phyloP scores from a whole-genome alignment of 2,797 vertebrate genomes.

The Myoxocephalus aenaeus region DNA sequence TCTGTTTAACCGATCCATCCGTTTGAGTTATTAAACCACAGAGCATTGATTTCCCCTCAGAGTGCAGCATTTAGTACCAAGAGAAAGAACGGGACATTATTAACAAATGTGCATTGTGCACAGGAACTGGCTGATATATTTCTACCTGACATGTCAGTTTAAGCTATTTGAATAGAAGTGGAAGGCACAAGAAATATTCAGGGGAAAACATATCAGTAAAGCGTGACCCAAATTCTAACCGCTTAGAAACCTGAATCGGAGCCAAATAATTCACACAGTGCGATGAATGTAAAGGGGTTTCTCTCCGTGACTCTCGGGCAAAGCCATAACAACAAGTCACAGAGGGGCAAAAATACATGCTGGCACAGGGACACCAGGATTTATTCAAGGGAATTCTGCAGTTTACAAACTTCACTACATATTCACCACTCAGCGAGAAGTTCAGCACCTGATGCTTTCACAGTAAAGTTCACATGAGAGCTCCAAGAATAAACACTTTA shows the following conservation, averaged over 20 bases:
- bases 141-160: constrained; percentile 44
- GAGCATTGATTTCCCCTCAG: constrained; percentile 40
- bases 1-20: constrained; percentile 28
- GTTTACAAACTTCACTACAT: constrained; percentile 22
- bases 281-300: constrained; percentile 36
- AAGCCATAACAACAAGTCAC: constrained; percentile 37
- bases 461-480: background rate
- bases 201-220: constrained; percentile 22
- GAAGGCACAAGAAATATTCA: constrained; percentile 19
- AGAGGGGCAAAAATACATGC: constrained; percentile 24
- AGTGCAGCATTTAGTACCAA: constrained; percentile 39
- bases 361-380: constrained; percentile 8
- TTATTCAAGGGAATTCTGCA: constrained; percentile 33
- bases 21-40: constrained; percentile 40
- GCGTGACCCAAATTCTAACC: constrained; percentile 42
- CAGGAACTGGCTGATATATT: constrained; percentile 39
- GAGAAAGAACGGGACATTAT: constrained; percentile 48
- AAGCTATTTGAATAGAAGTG: constrained; percentile 26
- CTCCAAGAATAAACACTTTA: background rate
- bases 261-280: constrained; percentile 46
- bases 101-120: constrained; percentile 45
- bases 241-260: constrained; percentile 36
- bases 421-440: constrained; percentile 27
- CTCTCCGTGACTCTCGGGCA: constrained; percentile 26
- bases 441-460: constrained; percentile 31